Evolutionary conservation across 2,113 vertebrate species (phyloP).

Genomic region (Xiphorhynchus elegans): DNA sequence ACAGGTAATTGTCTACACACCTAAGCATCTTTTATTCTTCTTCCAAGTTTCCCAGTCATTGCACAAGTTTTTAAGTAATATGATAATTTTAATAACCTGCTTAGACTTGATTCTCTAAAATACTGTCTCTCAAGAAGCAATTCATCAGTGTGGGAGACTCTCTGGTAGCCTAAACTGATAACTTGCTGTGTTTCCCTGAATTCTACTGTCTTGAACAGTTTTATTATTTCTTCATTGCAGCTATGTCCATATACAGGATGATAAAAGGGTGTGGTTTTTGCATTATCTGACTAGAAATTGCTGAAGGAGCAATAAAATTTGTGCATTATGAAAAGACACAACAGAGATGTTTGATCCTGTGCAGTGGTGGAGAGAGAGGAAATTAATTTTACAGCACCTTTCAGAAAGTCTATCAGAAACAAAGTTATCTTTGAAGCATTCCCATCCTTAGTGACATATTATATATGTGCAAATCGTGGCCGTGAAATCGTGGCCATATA

Average conservation of each 20-base stretch:
- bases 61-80: not conserved
- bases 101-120: not conserved
- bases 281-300: not conserved
- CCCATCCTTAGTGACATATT: not conserved
- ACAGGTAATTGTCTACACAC: not conserved
- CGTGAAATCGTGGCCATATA: not conserved
- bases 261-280: not conserved
- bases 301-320: not conserved
- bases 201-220: not conserved
- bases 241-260: not conserved
- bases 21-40: not conserved
- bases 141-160: fast-evolving
- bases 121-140: not conserved
- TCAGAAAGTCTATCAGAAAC: not conserved
- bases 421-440: not conserved
- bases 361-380: not conserved
- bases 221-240: not conserved
- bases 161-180: not conserved
- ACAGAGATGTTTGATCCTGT: not conserved
- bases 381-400: not conserved
- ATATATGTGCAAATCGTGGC: not conserved
- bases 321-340: not conserved
- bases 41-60: not conserved
- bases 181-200: not conserved
- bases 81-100: not conserved